Evolutionary conservation across 2,113 vertebrate species (phyloP).

Genomic region (Halcyon malimbica): DNA sequence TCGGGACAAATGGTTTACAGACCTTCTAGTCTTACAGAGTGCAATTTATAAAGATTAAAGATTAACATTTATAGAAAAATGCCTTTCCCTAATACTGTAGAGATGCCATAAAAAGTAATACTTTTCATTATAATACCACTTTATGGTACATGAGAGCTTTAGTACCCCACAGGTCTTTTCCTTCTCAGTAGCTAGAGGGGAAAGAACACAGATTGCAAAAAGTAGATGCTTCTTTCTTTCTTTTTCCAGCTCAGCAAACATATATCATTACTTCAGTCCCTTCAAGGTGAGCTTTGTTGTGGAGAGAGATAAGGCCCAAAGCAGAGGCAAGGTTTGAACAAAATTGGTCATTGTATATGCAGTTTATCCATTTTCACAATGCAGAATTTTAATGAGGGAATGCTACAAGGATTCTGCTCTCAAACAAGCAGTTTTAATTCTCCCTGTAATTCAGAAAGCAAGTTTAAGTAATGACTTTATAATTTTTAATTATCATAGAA

Average conservation of each 20-base stretch:
- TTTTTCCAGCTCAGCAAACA: slow-evolving; percentile 35
- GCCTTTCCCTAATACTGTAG: slow-evolving; percentile 15
- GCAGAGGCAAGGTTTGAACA: slow-evolving; percentile 6
- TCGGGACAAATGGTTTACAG: not conserved
- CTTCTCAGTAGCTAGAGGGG: not conserved
- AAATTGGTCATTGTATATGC: not conserved
- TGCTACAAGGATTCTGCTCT: slow-evolving; percentile 30
- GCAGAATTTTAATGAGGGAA: slow-evolving; percentile 64
- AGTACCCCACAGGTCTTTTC: slow-evolving; percentile 10
- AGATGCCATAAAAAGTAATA: slow-evolving; percentile 44
- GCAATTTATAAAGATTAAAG: slow-evolving; percentile 58
- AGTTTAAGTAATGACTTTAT: slow-evolving; percentile 64
- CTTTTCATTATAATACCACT: slow-evolving; percentile 40
- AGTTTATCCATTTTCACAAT: slow-evolving; percentile 12
- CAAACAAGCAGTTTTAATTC: slow-evolving; percentile 47
- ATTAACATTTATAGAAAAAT: slow-evolving; percentile 62
- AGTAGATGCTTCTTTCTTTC: not conserved
- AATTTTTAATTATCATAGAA: slow-evolving; percentile 57
- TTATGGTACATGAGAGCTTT: slow-evolving; percentile 27
- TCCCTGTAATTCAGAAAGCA: slow-evolving; percentile 40
- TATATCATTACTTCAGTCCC: not conserved
- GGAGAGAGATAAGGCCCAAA: slow-evolving; percentile 28
- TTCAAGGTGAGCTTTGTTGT: slow-evolving; percentile 28
- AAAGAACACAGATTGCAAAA: slow-evolving; percentile 13
- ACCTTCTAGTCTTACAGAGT: slow-evolving; percentile 7